Evolutionary conservation across 1,140 invertebrate species (phyloP).

Genomic region (Cephus cinctus): DNA sequence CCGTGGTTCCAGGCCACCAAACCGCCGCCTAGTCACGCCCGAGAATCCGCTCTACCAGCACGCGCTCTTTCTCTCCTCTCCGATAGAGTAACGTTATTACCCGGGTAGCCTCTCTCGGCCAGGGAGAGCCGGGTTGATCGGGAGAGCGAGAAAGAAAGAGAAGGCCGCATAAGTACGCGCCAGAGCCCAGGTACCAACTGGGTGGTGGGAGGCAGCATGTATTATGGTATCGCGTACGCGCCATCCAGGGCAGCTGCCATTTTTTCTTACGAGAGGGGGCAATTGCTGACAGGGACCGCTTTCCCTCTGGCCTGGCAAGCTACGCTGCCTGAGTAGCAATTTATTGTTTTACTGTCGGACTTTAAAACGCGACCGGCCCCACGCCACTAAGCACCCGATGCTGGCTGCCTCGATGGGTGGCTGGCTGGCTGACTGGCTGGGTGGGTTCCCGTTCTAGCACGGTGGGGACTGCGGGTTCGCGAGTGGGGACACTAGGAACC

Average conservation of each 20-base stretch:
- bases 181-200: too few species aligned
- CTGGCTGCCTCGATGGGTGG: slow-evolving; percentile 7
- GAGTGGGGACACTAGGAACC: too few species aligned
- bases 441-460: slow-evolving; percentile 6
- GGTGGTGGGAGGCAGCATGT: too few species aligned
- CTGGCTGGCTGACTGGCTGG: slow-evolving; percentile 8
- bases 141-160: not conserved
- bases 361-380: slow-evolving; percentile 33
- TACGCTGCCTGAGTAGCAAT: slow-evolving; percentile 31
- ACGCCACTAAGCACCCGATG: too few species aligned
- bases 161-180: slow-evolving; percentile 9
- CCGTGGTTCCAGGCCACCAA: not conserved
- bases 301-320: slow-evolving; percentile 22
- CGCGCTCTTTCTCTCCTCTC: slow-evolving; percentile 24
- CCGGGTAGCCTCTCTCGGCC: slow-evolving; percentile 9
- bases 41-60: slow-evolving; percentile 12
- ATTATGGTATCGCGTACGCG: slow-evolving; percentile 41
- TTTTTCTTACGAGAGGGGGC: slow-evolving; percentile 46
- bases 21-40: not conserved
- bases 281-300: slow-evolving; percentile 51
- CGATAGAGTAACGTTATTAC: slow-evolving; percentile 31
- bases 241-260: slow-evolving; percentile 49
- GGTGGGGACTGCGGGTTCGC: slow-evolving; percentile 8
- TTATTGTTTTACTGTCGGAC: slow-evolving; percentile 48
- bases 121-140: not conserved